Percentiles rank a stretch among this genome's conserved stretches.
These are phyloP conservation scores for mouse (Mus musculus) DNA, from an alignment of 2,113 vertebrate species.

Conservation along the genomic window DNA sequence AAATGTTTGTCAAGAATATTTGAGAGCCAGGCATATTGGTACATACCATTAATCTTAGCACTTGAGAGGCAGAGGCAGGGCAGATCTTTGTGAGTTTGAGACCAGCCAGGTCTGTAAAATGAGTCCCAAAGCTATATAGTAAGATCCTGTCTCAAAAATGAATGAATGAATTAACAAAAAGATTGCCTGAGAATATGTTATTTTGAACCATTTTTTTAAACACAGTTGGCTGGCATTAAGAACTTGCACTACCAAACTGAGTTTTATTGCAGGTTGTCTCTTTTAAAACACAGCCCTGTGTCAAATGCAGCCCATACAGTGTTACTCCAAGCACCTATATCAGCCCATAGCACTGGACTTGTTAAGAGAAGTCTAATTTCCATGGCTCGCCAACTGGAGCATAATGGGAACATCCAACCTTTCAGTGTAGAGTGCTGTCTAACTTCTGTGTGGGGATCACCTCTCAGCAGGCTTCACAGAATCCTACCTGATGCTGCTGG, in stretches of 20 bases:
- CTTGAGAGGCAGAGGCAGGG: not conserved
- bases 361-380: slow-evolving; percentile 80
- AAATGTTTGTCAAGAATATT: slow-evolving; percentile 21
- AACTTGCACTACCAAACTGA: not conserved
- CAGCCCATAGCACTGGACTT: slow-evolving; percentile 80
- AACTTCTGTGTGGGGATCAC: slow-evolving; percentile 80
- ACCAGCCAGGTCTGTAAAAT: not conserved
- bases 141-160: not conserved
- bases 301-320: slow-evolving; percentile 66
- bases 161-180: not conserved
- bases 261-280: slow-evolving; percentile 24
- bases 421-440: slow-evolving; percentile 69
- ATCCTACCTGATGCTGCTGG: slow-evolving; percentile 75
- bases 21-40: not conserved
- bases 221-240: not conserved
- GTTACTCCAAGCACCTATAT: slow-evolving; percentile 75
- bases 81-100: not conserved
- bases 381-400: slow-evolving; percentile 66
- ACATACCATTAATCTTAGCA: not conserved
- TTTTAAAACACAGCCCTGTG: not conserved
- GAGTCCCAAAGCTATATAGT: not conserved
- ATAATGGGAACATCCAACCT: slow-evolving; percentile 83
- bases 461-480: slow-evolving; percentile 75
- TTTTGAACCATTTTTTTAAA: not conserved
- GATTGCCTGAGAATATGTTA: not conserved